These are phyloP conservation scores for Rhinopomastus cyanomelas DNA, from an alignment of 2,113 vertebrate genomes.

Conservation along the genomic window DNA sequence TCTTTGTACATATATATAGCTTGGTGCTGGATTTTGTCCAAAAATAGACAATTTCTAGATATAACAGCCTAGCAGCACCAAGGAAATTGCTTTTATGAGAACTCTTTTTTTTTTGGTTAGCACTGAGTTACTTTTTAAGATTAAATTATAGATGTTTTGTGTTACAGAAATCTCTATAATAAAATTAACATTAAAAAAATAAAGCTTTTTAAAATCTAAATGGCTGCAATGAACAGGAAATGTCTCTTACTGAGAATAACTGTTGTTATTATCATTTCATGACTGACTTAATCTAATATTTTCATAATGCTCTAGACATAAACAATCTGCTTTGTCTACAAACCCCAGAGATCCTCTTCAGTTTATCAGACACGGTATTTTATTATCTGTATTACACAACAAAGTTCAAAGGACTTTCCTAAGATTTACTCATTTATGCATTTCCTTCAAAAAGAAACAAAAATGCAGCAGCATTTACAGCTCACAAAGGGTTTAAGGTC, in stretches of 20 bases:
- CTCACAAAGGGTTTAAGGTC: neutral
- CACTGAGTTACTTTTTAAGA: neutral
- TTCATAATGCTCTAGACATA: neutral
- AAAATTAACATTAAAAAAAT: neutral
- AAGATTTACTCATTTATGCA: neutral
- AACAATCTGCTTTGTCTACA: neutral
- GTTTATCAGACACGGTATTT: neutral
- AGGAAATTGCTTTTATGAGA: neutral
- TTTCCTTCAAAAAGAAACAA: neutral
- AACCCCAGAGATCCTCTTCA: neutral
- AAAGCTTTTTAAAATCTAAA: neutral
- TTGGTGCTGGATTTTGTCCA: neutral
- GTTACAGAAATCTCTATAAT: neutral
- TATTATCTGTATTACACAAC: neutral
- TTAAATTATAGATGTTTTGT: neutral
- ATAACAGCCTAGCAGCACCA: neutral
- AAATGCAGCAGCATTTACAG: neutral
- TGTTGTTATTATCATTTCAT: neutral
- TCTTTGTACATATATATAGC: neutral
- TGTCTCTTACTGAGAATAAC: neutral
- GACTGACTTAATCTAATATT: neutral
- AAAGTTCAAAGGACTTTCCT: neutral
- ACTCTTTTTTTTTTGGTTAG: neutral
- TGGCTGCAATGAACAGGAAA: neutral
- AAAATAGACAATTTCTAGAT: neutral